phyloP scores from a whole-genome alignment of 2,888 invertebrate species.

The Nomada flava region DNA sequence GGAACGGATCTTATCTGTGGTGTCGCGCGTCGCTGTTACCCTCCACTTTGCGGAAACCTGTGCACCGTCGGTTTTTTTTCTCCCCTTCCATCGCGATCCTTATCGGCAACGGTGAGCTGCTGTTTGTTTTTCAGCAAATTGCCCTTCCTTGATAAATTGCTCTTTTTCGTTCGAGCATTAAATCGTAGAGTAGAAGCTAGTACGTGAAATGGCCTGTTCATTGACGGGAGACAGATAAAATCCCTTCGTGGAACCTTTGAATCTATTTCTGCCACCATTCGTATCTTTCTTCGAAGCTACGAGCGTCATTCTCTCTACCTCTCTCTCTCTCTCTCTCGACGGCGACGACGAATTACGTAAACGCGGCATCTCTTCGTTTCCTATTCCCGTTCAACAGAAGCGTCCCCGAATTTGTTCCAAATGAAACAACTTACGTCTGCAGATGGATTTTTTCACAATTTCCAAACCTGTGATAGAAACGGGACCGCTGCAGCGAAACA shows the following conservation, averaged over 20 bases:
- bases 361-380: conserved; percentile 6
- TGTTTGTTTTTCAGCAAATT: conserved; percentile 36
- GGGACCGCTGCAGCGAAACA: background rate
- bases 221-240: conserved; percentile 24
- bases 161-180: conserved; percentile 3
- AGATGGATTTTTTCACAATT: background rate
- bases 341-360: conserved; percentile 19
- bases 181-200: background rate
- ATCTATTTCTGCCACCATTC: conserved; percentile 38
- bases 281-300: background rate
- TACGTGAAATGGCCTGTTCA: conserved; percentile 24
- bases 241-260: conserved; percentile 25
- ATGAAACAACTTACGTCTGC: background rate
- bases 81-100: background rate
- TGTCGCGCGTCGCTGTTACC: conserved; percentile 10
- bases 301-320: background rate
- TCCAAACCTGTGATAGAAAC: too few species aligned
- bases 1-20: conserved; percentile 26
- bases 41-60: conserved; percentile 34
- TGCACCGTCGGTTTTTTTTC: background rate
- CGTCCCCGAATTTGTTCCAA: background rate
- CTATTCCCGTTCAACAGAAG: background rate
- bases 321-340: too few species aligned
- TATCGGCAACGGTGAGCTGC: conserved; percentile 7
- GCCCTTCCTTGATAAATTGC: conserved; percentile 15